Base-by-base conservation (phyloP, 2,797 vertebrate species). In the Tokudaia muenninki region DNA sequence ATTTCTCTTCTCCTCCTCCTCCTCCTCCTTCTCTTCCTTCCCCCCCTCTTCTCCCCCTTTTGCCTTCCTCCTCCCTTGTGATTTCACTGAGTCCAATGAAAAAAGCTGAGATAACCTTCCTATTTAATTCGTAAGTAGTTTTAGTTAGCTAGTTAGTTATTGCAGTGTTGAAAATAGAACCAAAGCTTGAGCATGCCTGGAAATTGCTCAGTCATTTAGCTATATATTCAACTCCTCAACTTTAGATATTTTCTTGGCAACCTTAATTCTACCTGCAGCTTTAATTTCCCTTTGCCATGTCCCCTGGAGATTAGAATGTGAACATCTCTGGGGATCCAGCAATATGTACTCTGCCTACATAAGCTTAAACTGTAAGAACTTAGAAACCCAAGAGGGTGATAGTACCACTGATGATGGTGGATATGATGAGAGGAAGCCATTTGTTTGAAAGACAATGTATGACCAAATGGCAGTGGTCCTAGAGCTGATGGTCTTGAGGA, bases 261-360 rank as follows among this genome's bases (percentile, higher is more conserved):
- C 8, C 74, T 63, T 93, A 81, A 89, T 79, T 93, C 13, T 70
- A 83, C 75, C 65, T 82, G 13, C 22, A 94, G 74, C 72, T 77
- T 94, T 94, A 92, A 81, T 94, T 93, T 41, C 80, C 74, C 29
- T 84, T 95, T 95, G 57, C n/a, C 26, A 70, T 65, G 41, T 97
- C 82, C 83, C 17, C 31, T 80, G 0, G 26, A 70, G 37, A 89
- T 92, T 83, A 94, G 7, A 34, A 87, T 41, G 19, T 86, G n/a
- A 2, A 78, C 34, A 80, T 92, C 44, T 91, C 86, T 87, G 37
- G n/a, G 41, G 8, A 4, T 52, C 81, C 31, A 59, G 6, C 9
- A 14, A 84, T 41, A 77, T 29, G 24, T 65, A 67, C 67, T 96
- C 9, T 84, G 29, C 63, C 59, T 77, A 83, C 34, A 67, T 9